Conservation (phyloP, 2,888 invertebrate species). For the Gymnoscelis rufifasciata region DNA sequence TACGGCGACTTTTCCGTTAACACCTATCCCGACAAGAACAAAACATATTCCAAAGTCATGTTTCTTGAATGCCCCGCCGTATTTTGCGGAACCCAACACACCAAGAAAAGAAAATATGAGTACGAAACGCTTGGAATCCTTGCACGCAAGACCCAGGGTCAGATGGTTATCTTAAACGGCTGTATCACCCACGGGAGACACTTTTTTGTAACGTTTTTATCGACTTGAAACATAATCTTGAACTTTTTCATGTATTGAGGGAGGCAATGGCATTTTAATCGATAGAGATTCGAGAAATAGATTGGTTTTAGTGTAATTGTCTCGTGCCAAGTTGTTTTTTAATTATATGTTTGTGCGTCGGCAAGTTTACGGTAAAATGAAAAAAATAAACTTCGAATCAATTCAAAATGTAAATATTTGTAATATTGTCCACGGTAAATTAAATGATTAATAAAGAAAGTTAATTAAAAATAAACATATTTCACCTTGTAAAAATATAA, state of each 20-base stretch:
- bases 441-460: too few species aligned
- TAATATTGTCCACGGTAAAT: too few species aligned
- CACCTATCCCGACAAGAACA: background rate
- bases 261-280: conserved; percentile 19
- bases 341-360: background rate
- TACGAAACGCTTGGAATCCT: conserved; percentile 70
- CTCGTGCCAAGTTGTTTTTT: conserved; percentile 1
- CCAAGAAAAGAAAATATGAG: conserved; percentile 52
- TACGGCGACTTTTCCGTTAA: background rate
- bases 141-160: conserved; percentile 68
- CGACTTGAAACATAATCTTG: conserved; percentile 58
- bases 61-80: conserved; percentile 7
- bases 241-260: conserved; percentile 43
- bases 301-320: background rate
- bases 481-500: too few species aligned
- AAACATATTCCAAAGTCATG: conserved; percentile 1
- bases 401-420: too few species aligned
- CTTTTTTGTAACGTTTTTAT: conserved; percentile 73
- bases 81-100: conserved; percentile 17
- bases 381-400: too few species aligned
- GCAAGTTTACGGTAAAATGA: too few species aligned
- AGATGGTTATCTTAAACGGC: conserved; percentile 78
- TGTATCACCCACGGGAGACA: conserved; percentile 76
- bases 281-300: conserved; percentile 8
- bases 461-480: too few species aligned